A percentile compares a stretch with the other conserved stretches of the same genome.
Evolutionary conservation across 2,888 invertebrate species (phyloP).

Genomic region (Tanypteryx hageni): DNA sequence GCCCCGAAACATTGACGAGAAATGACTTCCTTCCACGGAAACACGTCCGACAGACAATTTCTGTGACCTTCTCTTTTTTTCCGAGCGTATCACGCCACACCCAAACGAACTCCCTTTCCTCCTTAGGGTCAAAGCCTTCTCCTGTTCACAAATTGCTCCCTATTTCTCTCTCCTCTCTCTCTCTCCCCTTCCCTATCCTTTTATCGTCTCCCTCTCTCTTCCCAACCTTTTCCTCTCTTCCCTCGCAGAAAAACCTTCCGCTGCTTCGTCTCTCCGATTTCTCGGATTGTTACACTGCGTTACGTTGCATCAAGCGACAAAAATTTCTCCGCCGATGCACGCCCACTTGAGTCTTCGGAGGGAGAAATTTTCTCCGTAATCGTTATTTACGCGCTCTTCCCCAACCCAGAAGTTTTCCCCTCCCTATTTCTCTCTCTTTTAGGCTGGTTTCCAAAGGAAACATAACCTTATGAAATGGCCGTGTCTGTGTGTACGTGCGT

Average conservation of each 20-base stretch:
- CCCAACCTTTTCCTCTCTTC: neutral
- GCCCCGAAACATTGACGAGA: neutral
- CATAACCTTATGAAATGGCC: too few species aligned
- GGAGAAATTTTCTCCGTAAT: neutral
- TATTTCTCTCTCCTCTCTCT: neutral
- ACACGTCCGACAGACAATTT: neutral
- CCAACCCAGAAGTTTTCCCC: neutral
- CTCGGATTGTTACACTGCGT: neutral
- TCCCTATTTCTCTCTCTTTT: too few species aligned
- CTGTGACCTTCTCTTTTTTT: neutral
- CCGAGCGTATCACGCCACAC: neutral
- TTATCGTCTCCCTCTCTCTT: neutral
- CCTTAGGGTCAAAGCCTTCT: neutral
- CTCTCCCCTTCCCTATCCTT: neutral
- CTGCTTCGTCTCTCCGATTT: neutral
- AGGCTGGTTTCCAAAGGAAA: too few species aligned
- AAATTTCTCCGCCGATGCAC: neutral
- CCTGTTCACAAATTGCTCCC: neutral
- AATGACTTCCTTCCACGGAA: constrained; percentile 25
- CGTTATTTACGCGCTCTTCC: neutral
- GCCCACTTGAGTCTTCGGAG: too few species aligned
- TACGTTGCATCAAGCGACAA: constrained; percentile 3
- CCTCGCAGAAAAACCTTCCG: neutral
- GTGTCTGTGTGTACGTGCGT: too few species aligned
- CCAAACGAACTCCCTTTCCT: neutral